Evolutionary conservation across 2,888 invertebrate species (phyloP).

Genomic region (Nephrotoma flavescens): DNA sequence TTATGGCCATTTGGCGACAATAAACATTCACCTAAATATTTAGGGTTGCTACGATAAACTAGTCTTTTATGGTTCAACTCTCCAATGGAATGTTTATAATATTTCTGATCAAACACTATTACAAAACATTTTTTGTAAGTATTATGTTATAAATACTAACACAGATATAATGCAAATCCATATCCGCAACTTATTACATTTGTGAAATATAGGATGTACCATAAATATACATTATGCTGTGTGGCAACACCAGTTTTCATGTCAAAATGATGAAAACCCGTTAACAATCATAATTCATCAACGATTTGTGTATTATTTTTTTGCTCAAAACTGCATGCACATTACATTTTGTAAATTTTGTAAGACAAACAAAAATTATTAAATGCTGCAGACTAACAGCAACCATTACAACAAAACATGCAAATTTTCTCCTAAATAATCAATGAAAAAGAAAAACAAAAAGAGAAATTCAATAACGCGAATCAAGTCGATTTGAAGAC

Average conservation of each 20-base stretch:
- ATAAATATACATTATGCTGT: background rate
- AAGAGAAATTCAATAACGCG: background rate
- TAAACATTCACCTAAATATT: too few species aligned
- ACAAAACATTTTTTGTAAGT: background rate
- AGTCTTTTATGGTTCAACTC: too few species aligned
- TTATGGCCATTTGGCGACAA: too few species aligned
- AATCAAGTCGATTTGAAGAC: background rate
- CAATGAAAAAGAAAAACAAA: background rate
- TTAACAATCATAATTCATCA: background rate
- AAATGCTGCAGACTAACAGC: background rate
- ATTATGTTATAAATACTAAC: background rate
- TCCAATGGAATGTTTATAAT: too few species aligned
- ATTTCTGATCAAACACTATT: too few species aligned
- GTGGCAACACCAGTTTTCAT: background rate
- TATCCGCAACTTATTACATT: background rate
- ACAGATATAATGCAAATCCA: background rate
- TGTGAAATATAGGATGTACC: background rate
- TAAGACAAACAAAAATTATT: background rate
- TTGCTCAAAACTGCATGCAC: background rate
- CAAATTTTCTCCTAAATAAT: background rate
- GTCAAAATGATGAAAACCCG: background rate
- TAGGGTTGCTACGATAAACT: too few species aligned
- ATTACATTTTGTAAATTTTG: background rate
- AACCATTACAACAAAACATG: background rate
- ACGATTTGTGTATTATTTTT: background rate